phyloP scores from a whole-genome alignment of 2,888 invertebrate genomes.

The Sabatieria punctata region DNA sequence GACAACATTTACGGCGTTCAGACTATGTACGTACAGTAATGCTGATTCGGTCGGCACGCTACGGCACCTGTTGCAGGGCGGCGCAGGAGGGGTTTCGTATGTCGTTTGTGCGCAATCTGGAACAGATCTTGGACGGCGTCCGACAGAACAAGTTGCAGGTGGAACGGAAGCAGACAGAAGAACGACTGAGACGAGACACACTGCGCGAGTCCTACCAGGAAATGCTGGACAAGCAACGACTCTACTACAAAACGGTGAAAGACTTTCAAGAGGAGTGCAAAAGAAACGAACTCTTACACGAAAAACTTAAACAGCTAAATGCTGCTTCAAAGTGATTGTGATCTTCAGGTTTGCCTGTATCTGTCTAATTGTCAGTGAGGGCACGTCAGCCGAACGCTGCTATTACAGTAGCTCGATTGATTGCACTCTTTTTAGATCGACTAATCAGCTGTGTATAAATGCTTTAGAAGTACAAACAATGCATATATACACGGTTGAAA shows the following conservation, averaged over 20 bases:
- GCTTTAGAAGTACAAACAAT: too few relatives aligned
- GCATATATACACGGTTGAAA: too few relatives aligned
- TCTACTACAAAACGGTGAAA: conserved; percentile 56
- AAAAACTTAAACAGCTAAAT: not conserved
- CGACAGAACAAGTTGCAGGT: conserved; percentile 52
- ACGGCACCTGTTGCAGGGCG: conserved; percentile 43
- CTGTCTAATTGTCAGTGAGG: too few relatives aligned
- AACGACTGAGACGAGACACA: conserved; percentile 49
- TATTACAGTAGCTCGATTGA: too few relatives aligned
- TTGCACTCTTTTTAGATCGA: too few relatives aligned
- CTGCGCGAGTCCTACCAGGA: conserved; percentile 42
- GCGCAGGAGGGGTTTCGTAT: conserved; percentile 62
- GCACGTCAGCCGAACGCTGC: too few relatives aligned
- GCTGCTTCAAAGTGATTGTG: too few relatives aligned
- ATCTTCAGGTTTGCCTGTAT: too few relatives aligned
- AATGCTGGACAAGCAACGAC: conserved; percentile 50
- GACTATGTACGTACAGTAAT: conserved; percentile 48
- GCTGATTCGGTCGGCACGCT: not conserved
- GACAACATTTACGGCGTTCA: conserved; percentile 78
- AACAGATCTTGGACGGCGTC: conserved; percentile 72
- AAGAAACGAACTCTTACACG: not conserved
- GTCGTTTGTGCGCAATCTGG: conserved; percentile 75
- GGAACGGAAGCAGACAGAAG: conserved; percentile 46
- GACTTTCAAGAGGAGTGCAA: conserved; percentile 46
- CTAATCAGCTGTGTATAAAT: too few relatives aligned